phyloP scores from a whole-genome alignment of 2,888 invertebrate genomes.

The Platycheirus rosarum region DNA sequence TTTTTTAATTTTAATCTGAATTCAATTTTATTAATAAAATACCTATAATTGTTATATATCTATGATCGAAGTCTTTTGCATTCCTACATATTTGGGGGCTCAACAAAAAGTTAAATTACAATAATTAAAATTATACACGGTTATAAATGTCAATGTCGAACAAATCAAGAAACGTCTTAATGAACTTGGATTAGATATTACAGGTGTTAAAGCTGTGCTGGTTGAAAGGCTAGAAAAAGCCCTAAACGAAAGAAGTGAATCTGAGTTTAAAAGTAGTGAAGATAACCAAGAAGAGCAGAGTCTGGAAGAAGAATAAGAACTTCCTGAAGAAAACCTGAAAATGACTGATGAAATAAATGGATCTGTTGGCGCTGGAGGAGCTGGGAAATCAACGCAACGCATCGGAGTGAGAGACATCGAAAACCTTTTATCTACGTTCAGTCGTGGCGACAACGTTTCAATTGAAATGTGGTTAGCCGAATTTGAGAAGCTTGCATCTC shows the following conservation, averaged over 20 bases:
- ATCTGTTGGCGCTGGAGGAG: neutral
- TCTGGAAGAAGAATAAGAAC: no score
- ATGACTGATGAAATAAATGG: no score
- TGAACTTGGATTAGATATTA: neutral
- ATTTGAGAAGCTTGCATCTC: slow-evolving; percentile 4
- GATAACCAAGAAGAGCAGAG: no score
- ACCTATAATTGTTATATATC: no score
- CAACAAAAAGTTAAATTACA: neutral
- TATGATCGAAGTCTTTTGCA: no score
- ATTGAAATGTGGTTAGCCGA: slow-evolving; percentile 8
- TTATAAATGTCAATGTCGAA: neutral
- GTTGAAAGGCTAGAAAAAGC: neutral
- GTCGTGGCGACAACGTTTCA: slow-evolving; percentile 18
- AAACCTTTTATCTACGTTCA: slow-evolving; percentile 10
- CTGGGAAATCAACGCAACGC: slow-evolving; percentile 2
- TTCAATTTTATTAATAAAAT: no score
- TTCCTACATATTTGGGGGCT: neutral
- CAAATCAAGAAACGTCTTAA: neutral
- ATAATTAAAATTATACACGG: neutral
- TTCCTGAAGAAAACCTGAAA: neutral
- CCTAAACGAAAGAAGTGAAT: neutral
- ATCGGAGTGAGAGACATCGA: no score
- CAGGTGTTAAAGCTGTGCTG: neutral
- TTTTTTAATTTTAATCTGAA: no score
- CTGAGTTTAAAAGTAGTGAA: neutral